Evolutionary conservation across 2,797 vertebrate species (phyloP), one percentile per base, ranked within the genome.

Genomic region (Sebastes kiyomatsui): DNA sequence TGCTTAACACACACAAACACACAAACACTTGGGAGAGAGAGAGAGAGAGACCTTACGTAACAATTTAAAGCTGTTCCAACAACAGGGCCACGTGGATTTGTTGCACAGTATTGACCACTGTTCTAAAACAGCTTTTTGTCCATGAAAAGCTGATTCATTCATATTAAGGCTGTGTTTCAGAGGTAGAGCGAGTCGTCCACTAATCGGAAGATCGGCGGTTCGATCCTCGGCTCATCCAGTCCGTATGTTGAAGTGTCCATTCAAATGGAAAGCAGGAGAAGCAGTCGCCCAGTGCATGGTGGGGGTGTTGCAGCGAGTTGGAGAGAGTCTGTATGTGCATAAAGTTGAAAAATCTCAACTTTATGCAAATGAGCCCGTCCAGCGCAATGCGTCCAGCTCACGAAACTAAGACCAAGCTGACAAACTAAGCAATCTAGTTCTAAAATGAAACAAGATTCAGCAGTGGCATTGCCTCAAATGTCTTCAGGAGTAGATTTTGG

Each of bases 1-100:
- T 38, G 60, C 18, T 46, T 69, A 70, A 77, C 75, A 80, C 72
- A 79, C 67, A 83, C 23, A 76, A 7, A 69, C 32, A 54, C 30
- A 23, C 22, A 55, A n/a, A 46, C n/a, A 46, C 35, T 32, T 3
- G 18, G 13, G 46, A 52, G 60, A 60, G 60, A 60, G 61, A 28
- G 25, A 60, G 61, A 28, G 10, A n/a, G 6, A 52, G 16, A 59
- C 22, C 64, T 80, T 85, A 75, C 5, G 28, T 76, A 79, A 80
- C 4, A 76, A 60, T 78, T 69, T 71, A 64, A 67, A 66, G 56
- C 56, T 23, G 18, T 20, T 30, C 60, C 49, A 46, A 35, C 56
- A 60, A 54, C 62, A 49, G 42, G 13, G n/a, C 61, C 69, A 67
- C 7, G 5, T 72, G 67, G 54, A 54, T 67, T 65, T 60, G 13